Conservation (phyloP, 2,113 vertebrate genomes). For the Carlito syrichta region DNA sequence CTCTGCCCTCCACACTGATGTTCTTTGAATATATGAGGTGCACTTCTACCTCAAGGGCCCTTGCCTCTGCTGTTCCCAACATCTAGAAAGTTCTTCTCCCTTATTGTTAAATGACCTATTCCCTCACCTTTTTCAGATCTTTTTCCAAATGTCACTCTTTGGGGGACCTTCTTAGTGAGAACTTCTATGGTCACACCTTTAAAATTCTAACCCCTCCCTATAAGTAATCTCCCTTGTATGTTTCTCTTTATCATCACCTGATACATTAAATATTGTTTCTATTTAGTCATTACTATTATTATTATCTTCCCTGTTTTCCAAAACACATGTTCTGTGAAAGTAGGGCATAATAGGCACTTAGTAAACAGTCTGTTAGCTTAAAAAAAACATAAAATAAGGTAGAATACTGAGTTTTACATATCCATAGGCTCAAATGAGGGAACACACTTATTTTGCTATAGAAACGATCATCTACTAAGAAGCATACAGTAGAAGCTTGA, state of each 20-base stretch:
- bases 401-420: background rate
- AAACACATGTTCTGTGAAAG: background rate
- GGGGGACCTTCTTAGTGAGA: background rate
- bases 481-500: background rate
- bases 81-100: background rate
- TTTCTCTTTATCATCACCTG: background rate
- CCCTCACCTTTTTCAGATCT: background rate
- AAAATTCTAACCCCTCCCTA: background rate
- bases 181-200: background rate
- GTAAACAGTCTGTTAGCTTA: background rate
- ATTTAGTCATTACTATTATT: background rate
- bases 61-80: background rate
- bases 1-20: background rate
- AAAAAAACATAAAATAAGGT: background rate
- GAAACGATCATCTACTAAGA: background rate
- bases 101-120: background rate
- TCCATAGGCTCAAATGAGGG: background rate
- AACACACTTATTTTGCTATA: background rate
- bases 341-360: background rate
- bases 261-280: background rate
- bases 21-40: background rate
- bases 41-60: background rate
- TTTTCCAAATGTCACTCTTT: background rate
- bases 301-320: background rate
- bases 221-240: background rate